These are phyloP conservation scores for Capitulum mitella DNA, from an alignment of 2,888 invertebrate genomes.

Conservation along the genomic window DNA sequence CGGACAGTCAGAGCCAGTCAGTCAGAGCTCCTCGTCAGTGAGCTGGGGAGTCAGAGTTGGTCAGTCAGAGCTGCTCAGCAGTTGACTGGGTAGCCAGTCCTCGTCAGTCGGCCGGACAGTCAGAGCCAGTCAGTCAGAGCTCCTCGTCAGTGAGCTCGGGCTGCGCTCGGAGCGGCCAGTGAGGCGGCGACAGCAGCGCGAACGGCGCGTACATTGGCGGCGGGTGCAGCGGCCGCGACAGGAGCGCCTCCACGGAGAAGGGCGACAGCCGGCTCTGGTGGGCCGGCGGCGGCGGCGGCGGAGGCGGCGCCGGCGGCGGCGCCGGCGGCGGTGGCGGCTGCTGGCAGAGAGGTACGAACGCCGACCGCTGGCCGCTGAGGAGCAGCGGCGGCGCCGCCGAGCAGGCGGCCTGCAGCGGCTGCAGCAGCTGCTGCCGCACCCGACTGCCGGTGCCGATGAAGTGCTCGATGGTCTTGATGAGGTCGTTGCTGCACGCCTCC, in stretches of 20 bases:
- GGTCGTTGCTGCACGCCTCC: conserved; percentile 82
- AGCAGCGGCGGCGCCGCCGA: conserved; percentile 22
- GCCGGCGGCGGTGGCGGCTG: conserved; percentile 25
- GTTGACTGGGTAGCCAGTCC: too few relatives aligned
- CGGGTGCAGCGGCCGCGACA: conserved; percentile 25
- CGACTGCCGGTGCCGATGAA: conserved; percentile 49
- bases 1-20: not conserved
- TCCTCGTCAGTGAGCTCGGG: not conserved
- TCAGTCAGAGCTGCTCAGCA: too few relatives aligned
- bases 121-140: not conserved
- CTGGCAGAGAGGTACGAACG: conserved; percentile 33
- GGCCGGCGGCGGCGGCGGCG: conserved; percentile 30
- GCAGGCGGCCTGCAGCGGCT: conserved; percentile 27
- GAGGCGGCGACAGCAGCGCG: conserved; percentile 31
- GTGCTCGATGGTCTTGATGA: conserved; percentile 82
- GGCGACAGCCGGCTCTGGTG: conserved; percentile 31
- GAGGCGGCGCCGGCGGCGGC: conserved; percentile 31
- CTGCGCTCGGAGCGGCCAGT: conserved; percentile 32
- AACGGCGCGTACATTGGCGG: conserved; percentile 26
- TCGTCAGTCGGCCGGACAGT: not conserved
- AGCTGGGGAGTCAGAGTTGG: too few relatives aligned
- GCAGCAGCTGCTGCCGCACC: conserved; percentile 26
- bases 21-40: too few relatives aligned
- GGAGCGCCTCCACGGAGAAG: conserved; percentile 30
- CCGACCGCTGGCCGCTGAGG: conserved; percentile 34